Evolutionary conservation across 2,797 vertebrate species (phyloP), one percentile per base, ranked within the genome.

Genomic region (Pachyuromys duprasi): DNA sequence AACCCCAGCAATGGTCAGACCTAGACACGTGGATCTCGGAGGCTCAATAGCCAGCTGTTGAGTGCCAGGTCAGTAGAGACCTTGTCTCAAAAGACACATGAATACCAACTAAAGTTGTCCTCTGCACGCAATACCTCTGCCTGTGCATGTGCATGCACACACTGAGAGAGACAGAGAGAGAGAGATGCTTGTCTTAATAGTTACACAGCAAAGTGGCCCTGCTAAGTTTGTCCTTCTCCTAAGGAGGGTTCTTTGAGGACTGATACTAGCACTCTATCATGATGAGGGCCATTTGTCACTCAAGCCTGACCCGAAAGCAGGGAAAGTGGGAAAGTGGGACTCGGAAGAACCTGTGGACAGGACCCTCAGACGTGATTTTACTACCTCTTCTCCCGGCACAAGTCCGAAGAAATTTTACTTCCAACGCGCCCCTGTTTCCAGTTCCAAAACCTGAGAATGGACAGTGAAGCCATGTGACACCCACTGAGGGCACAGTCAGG

Each of bases 231-330:
- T 7, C 92, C 57, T 96, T n/a, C 94, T 96, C 69, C 26, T 26
- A 88, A 95, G 91, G 93, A 72, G 53, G 93, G 93, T 93, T 97
- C 89, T 97, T 97, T 93, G 90, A 95, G 97, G 93, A 91, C 80
- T 97, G 96, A 86, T 1, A 6, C 72, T 67, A 97, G 94, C 20
- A 69, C 75, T 76, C 65, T 87, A 93, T 93, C 86, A 60, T 86
- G 76, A 88, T 94, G 97, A 90, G 74, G 88, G 87, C 82, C 93
- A 88, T 81, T 83, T 96, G 94, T 94, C 95, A 95, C 94, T 92
- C 96, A 28, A n/a, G 12, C 93, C 96, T 79, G 0, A 80, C 90
- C 97, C 78, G 96, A 89, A 69, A 53, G 95, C 96, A 84, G 95
- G 45, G 2, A 14, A 76, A 49, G 78, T 93, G 89, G 94, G 89